A percentile compares a stretch with the other conserved stretches of the same genome.
Conservation (phyloP, 2,113 vertebrate genomes). For the Grus americana region DNA sequence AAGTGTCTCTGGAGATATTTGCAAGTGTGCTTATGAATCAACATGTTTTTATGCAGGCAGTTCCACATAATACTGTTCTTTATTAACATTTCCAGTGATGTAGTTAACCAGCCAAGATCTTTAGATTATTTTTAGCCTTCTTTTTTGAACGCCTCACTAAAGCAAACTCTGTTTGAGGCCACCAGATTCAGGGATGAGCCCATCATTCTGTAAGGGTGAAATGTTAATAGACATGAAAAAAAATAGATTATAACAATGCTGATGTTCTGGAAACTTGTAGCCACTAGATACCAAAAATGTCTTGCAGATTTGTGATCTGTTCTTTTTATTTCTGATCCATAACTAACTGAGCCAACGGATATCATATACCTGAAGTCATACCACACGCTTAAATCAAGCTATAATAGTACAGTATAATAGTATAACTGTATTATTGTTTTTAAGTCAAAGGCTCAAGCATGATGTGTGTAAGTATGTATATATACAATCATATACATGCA, state of each 20-base stretch:
- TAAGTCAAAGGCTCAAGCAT: not conserved
- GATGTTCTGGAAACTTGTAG: not conserved
- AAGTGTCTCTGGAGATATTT: not conserved
- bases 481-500: not conserved
- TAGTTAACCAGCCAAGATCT: not conserved
- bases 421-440: not conserved
- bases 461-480: fast-evolving
- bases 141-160: not conserved
- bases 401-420: not conserved
- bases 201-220: not conserved
- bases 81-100: not conserved
- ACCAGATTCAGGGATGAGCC: not conserved
- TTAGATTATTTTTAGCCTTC: not conserved
- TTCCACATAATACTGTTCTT: not conserved
- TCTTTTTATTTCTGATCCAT: not conserved
- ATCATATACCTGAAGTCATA: not conserved
- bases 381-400: not conserved
- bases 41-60: not conserved
- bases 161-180: not conserved
- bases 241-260: not conserved
- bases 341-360: not conserved
- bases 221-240: not conserved
- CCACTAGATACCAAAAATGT: not conserved
- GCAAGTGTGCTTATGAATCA: not conserved
- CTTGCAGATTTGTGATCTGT: not conserved